A percentile compares a stretch with the other conserved stretches of the same genome.
Evolutionary conservation across 2,797 vertebrate genomes (phyloP).

Genomic region (Ciconia nigra): DNA sequence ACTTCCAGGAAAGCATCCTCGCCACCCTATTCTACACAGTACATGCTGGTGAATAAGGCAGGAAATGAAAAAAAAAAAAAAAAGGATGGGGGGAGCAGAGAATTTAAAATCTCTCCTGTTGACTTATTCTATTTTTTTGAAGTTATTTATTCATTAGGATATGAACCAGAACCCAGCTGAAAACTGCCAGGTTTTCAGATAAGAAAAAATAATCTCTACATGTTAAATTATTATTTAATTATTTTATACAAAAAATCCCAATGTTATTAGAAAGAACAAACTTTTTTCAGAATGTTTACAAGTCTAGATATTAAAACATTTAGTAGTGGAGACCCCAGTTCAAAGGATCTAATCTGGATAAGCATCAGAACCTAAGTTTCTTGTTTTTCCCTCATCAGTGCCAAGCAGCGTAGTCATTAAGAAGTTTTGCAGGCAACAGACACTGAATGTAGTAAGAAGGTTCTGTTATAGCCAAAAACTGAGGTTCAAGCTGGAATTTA

Average conservation of each 20-base stretch:
- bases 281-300: not conserved
- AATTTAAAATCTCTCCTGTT: not conserved
- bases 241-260: not conserved
- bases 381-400: not conserved
- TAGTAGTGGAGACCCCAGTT: not conserved
- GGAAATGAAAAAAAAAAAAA: not conserved
- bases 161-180: not conserved
- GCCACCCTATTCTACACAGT: not conserved
- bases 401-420: rapidly evolving
- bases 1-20: not conserved
- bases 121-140: not conserved
- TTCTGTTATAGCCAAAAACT: not conserved
- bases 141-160: not conserved
- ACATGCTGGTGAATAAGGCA: not conserved
- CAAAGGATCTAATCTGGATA: not conserved
- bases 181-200: not conserved
- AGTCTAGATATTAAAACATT: not conserved
- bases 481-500: not conserved
- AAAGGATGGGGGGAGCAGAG: not conserved
- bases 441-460: not conserved
- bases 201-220: not conserved
- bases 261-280: not conserved
- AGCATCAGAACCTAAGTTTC: not conserved
- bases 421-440: not conserved
- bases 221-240: not conserved